Conservation (phyloP, 2,888 invertebrate genomes). For the Caenorhabditis sp. region DNA sequence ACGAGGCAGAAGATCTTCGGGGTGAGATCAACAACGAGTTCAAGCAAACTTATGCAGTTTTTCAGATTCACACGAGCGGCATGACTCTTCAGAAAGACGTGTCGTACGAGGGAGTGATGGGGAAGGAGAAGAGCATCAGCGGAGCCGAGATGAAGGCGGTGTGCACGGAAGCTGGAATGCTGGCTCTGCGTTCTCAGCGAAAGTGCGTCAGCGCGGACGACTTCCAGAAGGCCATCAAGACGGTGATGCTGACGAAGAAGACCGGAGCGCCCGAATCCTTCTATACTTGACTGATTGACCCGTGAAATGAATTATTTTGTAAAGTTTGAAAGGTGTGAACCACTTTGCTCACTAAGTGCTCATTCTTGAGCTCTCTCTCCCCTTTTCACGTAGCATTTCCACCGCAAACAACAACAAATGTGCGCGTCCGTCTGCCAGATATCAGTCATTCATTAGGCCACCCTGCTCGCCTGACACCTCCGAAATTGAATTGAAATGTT, state of each 20-base stretch:
- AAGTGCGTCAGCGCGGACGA: constrained; percentile 99
- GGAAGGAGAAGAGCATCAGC: constrained; percentile 95
- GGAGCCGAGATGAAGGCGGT: constrained; percentile 90
- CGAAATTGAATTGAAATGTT: constrained; percentile 37
- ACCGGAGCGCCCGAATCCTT: constrained; percentile 99
- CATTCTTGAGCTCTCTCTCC: background rate
- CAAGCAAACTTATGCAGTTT: background rate
- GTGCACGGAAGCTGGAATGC: constrained; percentile 98
- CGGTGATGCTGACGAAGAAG: constrained; percentile 97
- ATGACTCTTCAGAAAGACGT: constrained; percentile 99
- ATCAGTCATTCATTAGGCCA: constrained; percentile 42
- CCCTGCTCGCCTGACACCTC: constrained; percentile 17
- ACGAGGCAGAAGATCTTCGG: constrained; percentile 87
- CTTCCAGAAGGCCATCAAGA: constrained; percentile 99
- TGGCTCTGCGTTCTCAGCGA: constrained; percentile 95
- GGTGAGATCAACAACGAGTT: constrained; percentile 20
- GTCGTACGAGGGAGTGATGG: constrained; percentile 94
- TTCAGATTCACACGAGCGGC: constrained; percentile 92
- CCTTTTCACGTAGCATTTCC: constrained; percentile 2
- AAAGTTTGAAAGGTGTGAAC: background rate
- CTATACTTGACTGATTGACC: constrained; percentile 82
- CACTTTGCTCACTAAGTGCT: too few species aligned
- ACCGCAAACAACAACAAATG: constrained; percentile 40
- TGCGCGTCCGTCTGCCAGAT: constrained; percentile 4
- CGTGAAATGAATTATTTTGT: too few species aligned